Conservation (phyloP, 2,888 invertebrate genomes). For the Pollenia labialis region DNA sequence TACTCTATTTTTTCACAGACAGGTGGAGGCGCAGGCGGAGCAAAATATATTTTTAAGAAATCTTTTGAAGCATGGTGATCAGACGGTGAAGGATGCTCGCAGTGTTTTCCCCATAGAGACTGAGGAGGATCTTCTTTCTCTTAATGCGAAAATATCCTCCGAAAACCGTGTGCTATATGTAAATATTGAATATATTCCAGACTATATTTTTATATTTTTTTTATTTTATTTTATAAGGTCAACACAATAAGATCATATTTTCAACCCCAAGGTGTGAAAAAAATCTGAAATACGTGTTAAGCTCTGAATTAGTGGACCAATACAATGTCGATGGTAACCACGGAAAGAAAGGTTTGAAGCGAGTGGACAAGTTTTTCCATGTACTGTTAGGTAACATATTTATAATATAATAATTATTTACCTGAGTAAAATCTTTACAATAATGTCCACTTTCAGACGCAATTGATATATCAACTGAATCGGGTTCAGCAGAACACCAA, state of each 20-base stretch:
- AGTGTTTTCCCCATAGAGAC: too few relatives aligned
- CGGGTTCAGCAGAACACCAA: conserved; percentile 15
- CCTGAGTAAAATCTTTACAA: conserved; percentile 13
- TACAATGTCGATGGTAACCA: conserved; percentile 2
- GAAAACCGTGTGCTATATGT: not conserved
- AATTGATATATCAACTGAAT: not conserved
- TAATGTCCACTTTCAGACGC: conserved; percentile 17
- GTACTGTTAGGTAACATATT: not conserved
- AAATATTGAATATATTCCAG: not conserved
- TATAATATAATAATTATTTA: conserved; percentile 21
- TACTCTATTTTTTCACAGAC: not conserved
- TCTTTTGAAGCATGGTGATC: not conserved
- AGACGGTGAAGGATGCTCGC: not conserved
- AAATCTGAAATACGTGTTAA: not conserved
- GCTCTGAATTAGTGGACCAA: conserved; percentile 4
- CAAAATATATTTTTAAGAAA: not conserved
- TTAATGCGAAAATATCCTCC: too few relatives aligned
- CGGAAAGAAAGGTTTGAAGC: not conserved
- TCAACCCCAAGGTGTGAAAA: not conserved
- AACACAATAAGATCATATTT: conserved; percentile 13
- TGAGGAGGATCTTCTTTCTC: too few relatives aligned
- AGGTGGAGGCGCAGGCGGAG: not conserved
- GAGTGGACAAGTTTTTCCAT: not conserved
- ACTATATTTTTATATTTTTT: not conserved
- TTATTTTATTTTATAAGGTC: not conserved